phyloP scores from a whole-genome alignment of 53 echinoderm and acorn worm genomes.

The Astropecten irregularis region DNA sequence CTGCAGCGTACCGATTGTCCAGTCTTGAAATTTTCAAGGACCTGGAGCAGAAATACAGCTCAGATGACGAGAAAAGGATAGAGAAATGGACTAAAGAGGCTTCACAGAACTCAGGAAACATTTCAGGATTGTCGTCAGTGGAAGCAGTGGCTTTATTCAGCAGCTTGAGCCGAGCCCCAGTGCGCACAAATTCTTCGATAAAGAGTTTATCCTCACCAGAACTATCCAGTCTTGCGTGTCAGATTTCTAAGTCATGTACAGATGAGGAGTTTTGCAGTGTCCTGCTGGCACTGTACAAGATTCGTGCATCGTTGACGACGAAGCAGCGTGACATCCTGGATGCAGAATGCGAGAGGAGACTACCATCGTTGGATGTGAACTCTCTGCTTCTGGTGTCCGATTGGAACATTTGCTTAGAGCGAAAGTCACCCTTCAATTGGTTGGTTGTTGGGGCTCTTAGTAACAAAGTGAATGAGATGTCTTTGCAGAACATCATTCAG shows the following conservation, averaged over 20 bases:
- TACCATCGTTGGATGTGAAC: constrained; percentile 60
- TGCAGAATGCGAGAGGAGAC: constrained; percentile 60
- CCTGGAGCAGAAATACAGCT: not conserved
- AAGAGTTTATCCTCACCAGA: not conserved
- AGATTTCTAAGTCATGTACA: not conserved
- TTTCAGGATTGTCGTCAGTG: not conserved
- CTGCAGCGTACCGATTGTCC: not conserved
- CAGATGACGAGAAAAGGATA: not conserved
- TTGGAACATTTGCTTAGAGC: constrained; percentile 71
- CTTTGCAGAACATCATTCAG: constrained; percentile 68
- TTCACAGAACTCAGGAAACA: not conserved
- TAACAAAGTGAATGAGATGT: constrained; percentile 24
- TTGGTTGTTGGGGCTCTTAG: constrained; percentile 27
- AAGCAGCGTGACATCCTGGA: constrained; percentile 37
- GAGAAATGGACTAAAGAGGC: not conserved
- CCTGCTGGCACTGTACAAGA: constrained; percentile 55
- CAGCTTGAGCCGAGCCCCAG: constrained; percentile 20
- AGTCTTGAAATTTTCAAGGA: constrained; percentile 35
- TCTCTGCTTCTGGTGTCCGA: constrained; percentile 75
- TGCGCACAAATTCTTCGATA: not conserved
- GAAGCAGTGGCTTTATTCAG: not conserved
- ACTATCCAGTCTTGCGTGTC: constrained; percentile 4
- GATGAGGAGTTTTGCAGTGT: constrained; percentile 37
- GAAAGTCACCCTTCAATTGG: constrained; percentile 39
- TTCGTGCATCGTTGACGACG: constrained; percentile 6